Percentiles rank a stretch among this genome's conserved stretches.
Conservation (phyloP, 2,888 invertebrate genomes). For the Tinea pellionella region DNA sequence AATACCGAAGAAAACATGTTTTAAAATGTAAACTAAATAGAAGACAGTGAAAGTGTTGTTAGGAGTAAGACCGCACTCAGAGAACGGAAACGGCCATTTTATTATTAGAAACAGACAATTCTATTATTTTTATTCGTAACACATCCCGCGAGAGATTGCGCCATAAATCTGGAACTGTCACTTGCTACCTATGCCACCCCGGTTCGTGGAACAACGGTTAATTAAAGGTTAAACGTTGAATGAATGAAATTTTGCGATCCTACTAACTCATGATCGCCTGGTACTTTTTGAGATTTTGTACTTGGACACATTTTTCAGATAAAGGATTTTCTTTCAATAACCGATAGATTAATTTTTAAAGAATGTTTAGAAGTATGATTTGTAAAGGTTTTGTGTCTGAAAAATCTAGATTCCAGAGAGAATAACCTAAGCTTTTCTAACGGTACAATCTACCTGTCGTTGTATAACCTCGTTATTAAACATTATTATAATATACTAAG, state of each 20-base stretch:
- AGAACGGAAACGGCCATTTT: constrained; percentile 64
- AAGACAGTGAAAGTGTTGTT: constrained; percentile 24
- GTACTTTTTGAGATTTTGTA: background rate
- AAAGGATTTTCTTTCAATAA: too few relatives aligned
- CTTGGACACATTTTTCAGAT: too few relatives aligned
- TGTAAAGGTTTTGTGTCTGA: too few relatives aligned
- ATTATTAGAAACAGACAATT: constrained; percentile 68
- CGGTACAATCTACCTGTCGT: too few relatives aligned
- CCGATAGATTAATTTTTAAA: too few relatives aligned
- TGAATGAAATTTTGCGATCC: background rate
- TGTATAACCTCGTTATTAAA: too few relatives aligned
- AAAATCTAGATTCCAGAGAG: too few relatives aligned
- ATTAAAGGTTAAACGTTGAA: constrained; percentile 1
- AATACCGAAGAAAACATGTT: too few relatives aligned
- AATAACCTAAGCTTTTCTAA: too few relatives aligned
- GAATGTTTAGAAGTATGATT: too few relatives aligned
- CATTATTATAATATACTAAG: too few relatives aligned
- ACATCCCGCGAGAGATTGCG: constrained; percentile 56
- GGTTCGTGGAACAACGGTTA: background rate
- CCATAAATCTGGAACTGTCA: constrained; percentile 52
- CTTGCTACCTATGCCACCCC: constrained; percentile 26
- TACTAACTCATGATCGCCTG: background rate
- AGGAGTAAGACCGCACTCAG: constrained; percentile 22
- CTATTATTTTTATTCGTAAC: constrained; percentile 70
- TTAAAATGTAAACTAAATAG: constrained; percentile 22